Base-by-base conservation (phyloP, 1,140 invertebrate species). In the Saccostrea cuccullata region DNA sequence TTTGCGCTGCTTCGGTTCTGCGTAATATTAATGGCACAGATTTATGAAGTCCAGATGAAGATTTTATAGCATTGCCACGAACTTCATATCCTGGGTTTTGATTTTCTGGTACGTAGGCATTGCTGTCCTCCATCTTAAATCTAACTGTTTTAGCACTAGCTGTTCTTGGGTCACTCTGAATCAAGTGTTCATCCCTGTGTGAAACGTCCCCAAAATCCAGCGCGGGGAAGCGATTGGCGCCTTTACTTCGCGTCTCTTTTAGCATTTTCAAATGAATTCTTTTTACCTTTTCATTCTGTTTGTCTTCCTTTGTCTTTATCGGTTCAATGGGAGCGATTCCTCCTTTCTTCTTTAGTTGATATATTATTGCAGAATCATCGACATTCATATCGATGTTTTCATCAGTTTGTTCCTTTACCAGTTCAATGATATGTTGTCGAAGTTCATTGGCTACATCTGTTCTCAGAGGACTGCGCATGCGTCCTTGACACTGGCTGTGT, bases 341-440 rank as follows among this genome's bases (percentile, higher is more conserved):
- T 15, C 87, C 87, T 82, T 88, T 88, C 60, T 84, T 67, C 64
- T 88, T 85, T 15, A 88, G 85, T 82, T 88, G 87, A 60, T 88
- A 88, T 26, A 88, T 88, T 30, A 86, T 26, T 17, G 87, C 60
- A 6, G 84, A 40, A 17, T 85, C 83, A 40, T 20, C 55, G 12
- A 58, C 60, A 60, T 85, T 86, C 55, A 86, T 40, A 58, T 84
- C 67, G 55, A 58, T 40, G 36, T 82, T 70, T 20, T 86, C 82
- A 47, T 88, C 67, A 30, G 47, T 67, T n/a, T 88, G 83, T 30
- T 88, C 84, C 4, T 86, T 36, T 17, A 88, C 20, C 84, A 88
- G 56, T 23, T 73, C 87, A 36, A 88, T 84, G 56, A 88, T 88
- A 5, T 88, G 87, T 82, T 86, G 84, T 11, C 87, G 84, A 20